A percentile compares a stretch with the other conserved stretches of the same genome.
These are phyloP conservation scores for Hydrozoanthus tunicans DNA, from an alignment of 64 coral and sea anemone genomes.

Conservation along the genomic window DNA sequence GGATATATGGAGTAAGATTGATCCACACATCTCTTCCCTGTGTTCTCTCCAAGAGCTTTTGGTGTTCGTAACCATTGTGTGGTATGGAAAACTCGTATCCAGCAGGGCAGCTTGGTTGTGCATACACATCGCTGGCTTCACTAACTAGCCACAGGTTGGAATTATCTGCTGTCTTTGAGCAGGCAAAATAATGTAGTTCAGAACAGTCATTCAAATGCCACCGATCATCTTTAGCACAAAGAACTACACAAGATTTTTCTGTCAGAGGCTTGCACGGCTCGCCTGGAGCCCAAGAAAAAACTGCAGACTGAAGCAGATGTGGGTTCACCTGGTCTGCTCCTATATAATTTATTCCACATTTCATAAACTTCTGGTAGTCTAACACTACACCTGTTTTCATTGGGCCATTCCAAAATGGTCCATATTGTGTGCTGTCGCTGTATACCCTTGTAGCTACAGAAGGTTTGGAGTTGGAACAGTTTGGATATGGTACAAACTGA, in stretches of 20 bases:
- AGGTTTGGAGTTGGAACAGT: conserved; percentile 62
- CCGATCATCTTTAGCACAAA: conserved; percentile 63
- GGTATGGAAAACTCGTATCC: conserved; percentile 79
- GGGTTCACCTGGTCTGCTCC: conserved; percentile 88
- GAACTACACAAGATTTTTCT: conserved; percentile 49
- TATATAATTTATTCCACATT: conserved; percentile 84
- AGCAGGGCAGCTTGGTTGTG: conserved; percentile 64
- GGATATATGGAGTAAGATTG: conserved; percentile 70
- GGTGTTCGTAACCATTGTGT: conserved; percentile 69
- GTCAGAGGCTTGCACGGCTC: conserved; percentile 60
- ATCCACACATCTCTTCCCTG: conserved; percentile 67
- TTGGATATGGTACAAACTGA: conserved; percentile 30
- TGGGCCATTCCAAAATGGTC: conserved; percentile 87
- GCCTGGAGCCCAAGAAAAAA: conserved; percentile 86
- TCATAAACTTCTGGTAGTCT: conserved; percentile 69
- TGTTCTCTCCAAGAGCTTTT: conserved; percentile 54
- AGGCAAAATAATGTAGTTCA: conserved; percentile 68
- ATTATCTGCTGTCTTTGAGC: conserved; percentile 14
- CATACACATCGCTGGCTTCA: conserved; percentile 25
- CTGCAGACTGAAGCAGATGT: conserved; percentile 62
- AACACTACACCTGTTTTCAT: conserved; percentile 71
- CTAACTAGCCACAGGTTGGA: conserved; percentile 48
- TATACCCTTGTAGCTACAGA: conserved; percentile 48
- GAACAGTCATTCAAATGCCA: conserved; percentile 73
- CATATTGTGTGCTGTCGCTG: conserved; percentile 88